A percentile compares a stretch with the other conserved stretches of the same genome.
phyloP scores from a whole-genome alignment of 92 coral and sea anemone genomes.

The Hydrozoanthus gracilis region DNA sequence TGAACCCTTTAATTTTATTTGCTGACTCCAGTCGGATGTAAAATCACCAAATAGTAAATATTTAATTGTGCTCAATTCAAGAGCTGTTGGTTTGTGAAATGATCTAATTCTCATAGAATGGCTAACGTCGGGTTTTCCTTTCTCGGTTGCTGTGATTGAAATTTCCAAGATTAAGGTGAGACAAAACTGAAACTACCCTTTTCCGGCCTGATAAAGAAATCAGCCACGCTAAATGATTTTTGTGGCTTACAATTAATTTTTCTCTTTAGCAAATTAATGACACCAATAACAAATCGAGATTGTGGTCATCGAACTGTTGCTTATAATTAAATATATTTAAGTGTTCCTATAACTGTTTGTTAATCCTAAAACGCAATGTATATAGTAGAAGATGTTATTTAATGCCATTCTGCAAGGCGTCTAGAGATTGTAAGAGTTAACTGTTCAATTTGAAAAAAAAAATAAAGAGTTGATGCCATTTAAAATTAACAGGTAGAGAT shows the following conservation, averaged over 20 bases:
- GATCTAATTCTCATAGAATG: slow-evolving; percentile 47
- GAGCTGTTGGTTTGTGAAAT: slow-evolving; percentile 41
- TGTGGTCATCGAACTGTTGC: slow-evolving; percentile 20
- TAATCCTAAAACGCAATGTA: not conserved
- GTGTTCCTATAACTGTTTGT: not conserved
- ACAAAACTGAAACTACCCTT: not conserved
- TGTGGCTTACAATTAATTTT: too few species aligned
- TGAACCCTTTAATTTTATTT: slow-evolving; percentile 7
- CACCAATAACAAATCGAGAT: not conserved
- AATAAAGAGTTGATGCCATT: slow-evolving; percentile 7
- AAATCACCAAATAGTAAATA: slow-evolving; percentile 44
- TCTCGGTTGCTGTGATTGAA: slow-evolving; percentile 11
- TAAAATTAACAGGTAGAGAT: slow-evolving; percentile 35
- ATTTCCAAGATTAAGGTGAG: slow-evolving; percentile 31
- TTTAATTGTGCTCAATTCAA: slow-evolving; percentile 51
- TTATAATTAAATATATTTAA: not conserved
- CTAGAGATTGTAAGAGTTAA: not conserved
- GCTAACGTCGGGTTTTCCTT: slow-evolving; percentile 20
- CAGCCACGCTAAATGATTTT: not conserved
- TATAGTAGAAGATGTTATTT: not conserved
- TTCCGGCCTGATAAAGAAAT: not conserved
- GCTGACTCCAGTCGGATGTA: slow-evolving; percentile 36
- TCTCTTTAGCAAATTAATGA: not conserved
- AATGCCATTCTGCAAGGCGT: not conserved
- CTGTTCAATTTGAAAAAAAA: not conserved